Conservation (phyloP, 2,797 vertebrate genomes). For the Pteropus rufus region DNA sequence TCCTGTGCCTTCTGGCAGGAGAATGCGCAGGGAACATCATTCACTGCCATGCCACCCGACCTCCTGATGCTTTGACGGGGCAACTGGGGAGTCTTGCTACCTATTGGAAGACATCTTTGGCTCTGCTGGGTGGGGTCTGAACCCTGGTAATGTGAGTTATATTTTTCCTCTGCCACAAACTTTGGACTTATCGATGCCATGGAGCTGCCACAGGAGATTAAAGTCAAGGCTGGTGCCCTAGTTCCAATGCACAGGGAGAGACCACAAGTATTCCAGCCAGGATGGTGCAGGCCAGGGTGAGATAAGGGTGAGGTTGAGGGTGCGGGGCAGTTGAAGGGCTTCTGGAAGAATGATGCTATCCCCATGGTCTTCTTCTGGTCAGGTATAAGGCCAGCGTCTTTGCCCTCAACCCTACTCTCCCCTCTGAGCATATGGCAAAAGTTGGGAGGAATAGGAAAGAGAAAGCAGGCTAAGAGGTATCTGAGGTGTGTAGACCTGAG, state of each 20-base stretch:
- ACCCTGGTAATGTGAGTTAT: conserved; percentile 72
- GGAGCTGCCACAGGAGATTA: conserved; percentile 74
- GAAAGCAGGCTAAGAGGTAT: not conserved
- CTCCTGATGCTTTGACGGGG: not conserved
- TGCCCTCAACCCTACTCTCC: not conserved
- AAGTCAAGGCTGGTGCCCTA: conserved; percentile 68
- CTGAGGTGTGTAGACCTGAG: not conserved
- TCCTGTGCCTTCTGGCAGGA: not conserved
- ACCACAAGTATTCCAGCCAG: conserved; percentile 41
- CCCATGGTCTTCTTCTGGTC: not conserved
- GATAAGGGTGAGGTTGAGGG: not conserved
- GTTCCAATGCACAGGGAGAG: conserved; percentile 60
- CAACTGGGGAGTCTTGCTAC: not conserved
- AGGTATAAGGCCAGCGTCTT: not conserved
- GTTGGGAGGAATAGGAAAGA: not conserved
- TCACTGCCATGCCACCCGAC: not conserved
- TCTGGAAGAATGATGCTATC: not conserved
- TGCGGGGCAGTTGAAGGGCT: not conserved
- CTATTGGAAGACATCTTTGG: conserved; percentile 7
- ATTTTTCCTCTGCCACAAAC: conserved; percentile 79
- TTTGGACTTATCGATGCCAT: conserved; percentile 75
- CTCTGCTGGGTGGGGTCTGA: conserved; percentile 49
- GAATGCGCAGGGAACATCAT: not conserved
- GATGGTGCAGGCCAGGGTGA: not conserved
- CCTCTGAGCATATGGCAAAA: not conserved